Evolutionary conservation across 2,113 vertebrate species (phyloP), one percentile per base, ranked within the genome.

Genomic region (Nanorana parkeri): DNA sequence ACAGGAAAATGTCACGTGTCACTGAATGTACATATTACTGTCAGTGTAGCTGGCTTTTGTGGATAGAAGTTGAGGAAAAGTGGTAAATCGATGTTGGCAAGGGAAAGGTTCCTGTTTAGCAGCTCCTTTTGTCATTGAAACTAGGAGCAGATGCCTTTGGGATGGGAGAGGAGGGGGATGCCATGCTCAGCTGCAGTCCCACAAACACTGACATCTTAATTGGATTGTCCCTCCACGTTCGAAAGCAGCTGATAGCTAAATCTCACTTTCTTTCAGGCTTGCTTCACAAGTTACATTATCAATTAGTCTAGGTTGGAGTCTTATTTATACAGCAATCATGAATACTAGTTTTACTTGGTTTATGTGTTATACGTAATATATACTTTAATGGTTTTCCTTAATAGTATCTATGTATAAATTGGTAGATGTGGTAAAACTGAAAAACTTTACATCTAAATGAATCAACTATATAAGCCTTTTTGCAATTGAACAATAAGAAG

Each of bases 141-240:
- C 51, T 68, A 64, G 80, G 63, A 76, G 80, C 80, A 83, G 72
- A 83, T 76, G 67, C 67, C 67, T 80, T 80, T 63, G 78, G 78
- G 66, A 56, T 80, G 21, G 56, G 67, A 60, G 47, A 21, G 78
- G 77, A 56, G 64, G 66, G 77, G 77, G 52, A 41, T 60, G 21
- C 60, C 78, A 56, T 80, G 80, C 72, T 83, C 80, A 74, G 80
- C 80, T 76, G 72, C 80, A 51, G 72, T 17, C 63, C 63, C 72
- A 83, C 64, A 76, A 74, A 81, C 69, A 76, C 52, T 83, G 80
- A 76, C 80, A 76, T 83, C 71, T 83, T 83, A 83, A 83, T 83
- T 83, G 73, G 71, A 76, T 76, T 83, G 80, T 76, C 80, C n/a
- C 54, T 51, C 24, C 17, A 81, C 28, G 65, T 26, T 63, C 23